Evolutionary conservation across 1,140 invertebrate genomes (phyloP), one percentile per base, ranked within the genome.

Genomic region (Drosophila teissieri): DNA sequence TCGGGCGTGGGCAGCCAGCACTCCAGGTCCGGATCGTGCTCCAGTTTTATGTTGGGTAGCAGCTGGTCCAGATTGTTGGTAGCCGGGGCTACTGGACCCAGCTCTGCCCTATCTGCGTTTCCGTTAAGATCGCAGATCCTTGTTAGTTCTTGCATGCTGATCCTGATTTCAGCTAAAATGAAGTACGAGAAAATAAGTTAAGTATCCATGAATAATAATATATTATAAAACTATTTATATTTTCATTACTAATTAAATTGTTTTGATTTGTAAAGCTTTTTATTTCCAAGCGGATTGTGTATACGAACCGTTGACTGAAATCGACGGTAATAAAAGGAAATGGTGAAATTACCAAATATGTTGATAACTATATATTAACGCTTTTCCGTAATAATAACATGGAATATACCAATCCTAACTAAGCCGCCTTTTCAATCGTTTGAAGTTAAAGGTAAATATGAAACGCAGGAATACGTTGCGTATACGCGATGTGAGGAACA

Each of bases 31-130:
- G 56, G 53, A 36, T 88, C 73, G n/a, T 68, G 62, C 54, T 91
- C 86, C 42, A 88, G 56, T 15, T 91, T 90, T 3, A 90, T 91
- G 70, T 56, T 67, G 22, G 78, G 73, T 39, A 84, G 27, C 45
- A 81, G 40, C 15, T 70, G 72, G 3, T 70, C 72, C 14, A 61
- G 46, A 22, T 51, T 62, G 46, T 52, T 60, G 22, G 40, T 22
- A 8, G 45, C 67, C 15, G 39, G 58, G 7, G 56, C 17, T 7
- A 54, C 61, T n/a, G 51, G 62, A 17, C 15, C 39, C 19, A 68
- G 27, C 54, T 62, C 74, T 22, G 31, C 56, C 15, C 34, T 67
- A 44, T 31, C 51, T 39, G 61, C 40, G 56, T 19, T 62, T 15
- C 51, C 22, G 24, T 51, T 57, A 14, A 72, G 52, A 24, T 76